phyloP scores from a whole-genome alignment of 2,113 vertebrate species.

The Toxostoma redivivum region DNA sequence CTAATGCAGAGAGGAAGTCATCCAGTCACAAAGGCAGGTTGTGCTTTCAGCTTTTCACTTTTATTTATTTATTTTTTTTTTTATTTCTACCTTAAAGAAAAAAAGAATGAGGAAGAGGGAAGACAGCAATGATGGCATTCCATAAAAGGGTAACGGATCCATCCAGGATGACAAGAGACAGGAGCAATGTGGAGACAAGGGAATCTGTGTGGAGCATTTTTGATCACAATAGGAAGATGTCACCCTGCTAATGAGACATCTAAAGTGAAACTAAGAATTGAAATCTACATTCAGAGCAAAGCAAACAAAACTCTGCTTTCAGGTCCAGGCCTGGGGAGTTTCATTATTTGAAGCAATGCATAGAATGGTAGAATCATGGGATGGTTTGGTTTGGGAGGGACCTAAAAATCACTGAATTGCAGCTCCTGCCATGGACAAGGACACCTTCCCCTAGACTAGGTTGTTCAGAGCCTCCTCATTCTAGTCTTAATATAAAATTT shows the following conservation, averaged over 20 bases:
- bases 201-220: background rate
- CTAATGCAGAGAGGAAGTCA: background rate
- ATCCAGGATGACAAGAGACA: background rate
- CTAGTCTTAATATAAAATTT: background rate
- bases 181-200: background rate
- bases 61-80: background rate
- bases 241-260: slow-evolving; percentile 8
- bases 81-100: background rate
- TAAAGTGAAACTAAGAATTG: background rate
- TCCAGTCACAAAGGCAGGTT: background rate
- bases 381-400: background rate
- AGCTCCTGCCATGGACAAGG: background rate
- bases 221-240: background rate
- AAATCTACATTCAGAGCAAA: background rate
- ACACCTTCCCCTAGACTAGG: no score
- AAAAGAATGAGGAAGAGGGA: background rate
- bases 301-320: background rate
- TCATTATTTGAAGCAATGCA: background rate
- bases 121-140: background rate
- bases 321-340: background rate
- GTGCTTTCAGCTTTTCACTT: background rate
- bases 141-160: background rate
- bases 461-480: background rate
- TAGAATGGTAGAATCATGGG: background rate
- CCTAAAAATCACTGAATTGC: background rate